Evolutionary conservation across 1,140 invertebrate species (phyloP), one percentile per base, ranked within the genome.

Genomic region (Eufriesea mexicana): DNA sequence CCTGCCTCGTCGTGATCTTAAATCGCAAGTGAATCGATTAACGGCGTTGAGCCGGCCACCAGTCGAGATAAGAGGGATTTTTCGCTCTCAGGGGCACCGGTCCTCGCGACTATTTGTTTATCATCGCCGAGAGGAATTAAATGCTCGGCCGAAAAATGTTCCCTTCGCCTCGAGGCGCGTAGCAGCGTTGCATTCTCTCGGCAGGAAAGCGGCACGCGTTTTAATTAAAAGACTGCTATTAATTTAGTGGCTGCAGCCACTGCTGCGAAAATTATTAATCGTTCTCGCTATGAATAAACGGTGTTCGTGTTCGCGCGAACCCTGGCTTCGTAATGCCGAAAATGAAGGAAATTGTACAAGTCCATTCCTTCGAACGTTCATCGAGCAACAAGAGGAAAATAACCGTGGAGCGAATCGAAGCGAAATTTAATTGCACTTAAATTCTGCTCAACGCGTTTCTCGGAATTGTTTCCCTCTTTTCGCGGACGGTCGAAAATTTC

Each of bases 361-460:
- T 64, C 47, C 49, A 45, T 66, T 62, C 28, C 55, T 57, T 62
- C 35, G 57, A 62, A 72, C 42, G 35, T 68, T 23, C 28, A 47
- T 75, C 49, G 79, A 57, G 55, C 54, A 28, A 47, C 10, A 20
- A 25, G 8, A 10, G 16, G 18, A 42, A 28, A 42, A 55, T 42
- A 9, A 9, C 28, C 42, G 55, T 47, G 62, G 57, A 12, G 68
- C 62, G 80, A 82, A 82, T 77, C 28, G 25, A 66, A 67, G 64
- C 42, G 64, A 67, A 82, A 76, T 82, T 82, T 82, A 82, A 82
- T 82, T 82, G 45, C 45, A 68, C 73, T 82, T 67, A 77, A 82
- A 82, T 73, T 82, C 54, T n/a, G 80, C 51, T 82, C 80, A 77
- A 57, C 62, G 64, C 66, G 25, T 42, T 42, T 35, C 64, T 77